Base-by-base conservation (phyloP, 2,113 vertebrate species). In the Apteryx mantelli region DNA sequence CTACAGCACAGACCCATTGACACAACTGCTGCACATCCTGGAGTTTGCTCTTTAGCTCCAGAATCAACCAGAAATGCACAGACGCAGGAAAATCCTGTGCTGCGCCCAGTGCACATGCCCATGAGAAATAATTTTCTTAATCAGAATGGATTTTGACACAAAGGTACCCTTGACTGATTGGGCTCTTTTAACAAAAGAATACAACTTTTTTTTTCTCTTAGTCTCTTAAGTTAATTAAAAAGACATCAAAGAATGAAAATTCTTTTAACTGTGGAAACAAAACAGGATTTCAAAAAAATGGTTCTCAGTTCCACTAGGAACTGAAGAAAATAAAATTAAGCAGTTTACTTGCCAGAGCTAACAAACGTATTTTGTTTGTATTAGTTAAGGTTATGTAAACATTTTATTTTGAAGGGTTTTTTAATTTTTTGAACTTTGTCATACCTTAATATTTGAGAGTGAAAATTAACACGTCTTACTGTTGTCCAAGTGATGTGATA, bases 11-110 rank as follows among this genome's bases (percentile, higher is more conserved):
- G 2, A 0, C 44, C 25, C 9, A 13, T 38, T 30, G 55, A 5
- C 55, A 30, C 61, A 11, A 2, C 7, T 6, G 20, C 34, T 52
- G 2, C 1, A 2, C 34, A 5, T 42, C 79, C 34, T 2, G 0
- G 38, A 25, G 52, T 28, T 40, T 50, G 50, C 30, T 58, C 5
- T 4, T 42, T 14, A 50, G 30, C 50, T 78, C 30, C 5, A 50
- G n/a, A 26, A 18, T 16, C 36, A 71, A 34, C 40, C 75, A 55
- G 38, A 56, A 73, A 42, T 40, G 13, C 63, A 16, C 26, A 69
- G 34, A 13, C 28, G n/a, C 6, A 38, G 6, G 40, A 25, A 13
- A 52, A 36, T 38, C n/a, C 69, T 71, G 46, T 7, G 4, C 2
- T 22, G 36, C 78, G n/a, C 15, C 15, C 32, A 4, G 1, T 38